Evolutionary conservation across 2,888 invertebrate species (phyloP).

Genomic region (Creontiades dilutus): DNA sequence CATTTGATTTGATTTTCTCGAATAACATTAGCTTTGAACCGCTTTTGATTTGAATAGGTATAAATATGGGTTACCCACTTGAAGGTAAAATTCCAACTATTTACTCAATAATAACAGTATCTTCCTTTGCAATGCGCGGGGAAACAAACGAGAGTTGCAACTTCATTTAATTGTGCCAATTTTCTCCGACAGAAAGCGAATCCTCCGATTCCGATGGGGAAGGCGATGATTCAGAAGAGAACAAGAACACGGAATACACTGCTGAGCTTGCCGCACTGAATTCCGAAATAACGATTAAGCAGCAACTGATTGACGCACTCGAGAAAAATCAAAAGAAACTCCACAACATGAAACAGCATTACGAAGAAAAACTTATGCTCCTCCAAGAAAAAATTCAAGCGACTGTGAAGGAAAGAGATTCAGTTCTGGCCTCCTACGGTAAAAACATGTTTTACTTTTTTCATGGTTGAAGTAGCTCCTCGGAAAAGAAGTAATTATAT

Average conservation of each 20-base stretch:
- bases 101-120: no score
- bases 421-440: constrained; percentile 85
- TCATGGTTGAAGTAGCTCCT: no score
- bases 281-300: constrained; percentile 96
- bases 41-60: no score
- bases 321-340: constrained; percentile 93
- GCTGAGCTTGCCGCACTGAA: constrained; percentile 93
- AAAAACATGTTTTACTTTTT: constrained; percentile 74
- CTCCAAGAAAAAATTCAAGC: constrained; percentile 91
- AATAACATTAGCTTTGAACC: no score
- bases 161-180: no score
- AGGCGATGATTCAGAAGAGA: constrained; percentile 74
- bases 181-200: constrained; percentile 78
- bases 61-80: no score
- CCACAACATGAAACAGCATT: constrained; percentile 91
- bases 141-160: no score
- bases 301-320: constrained; percentile 94
- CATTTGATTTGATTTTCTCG: no score
- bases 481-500: no score
- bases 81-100: no score
- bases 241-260: constrained; percentile 80
- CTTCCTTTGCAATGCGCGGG: no score
- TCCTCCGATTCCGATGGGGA: constrained; percentile 79
- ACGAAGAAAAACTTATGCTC: constrained; percentile 93
- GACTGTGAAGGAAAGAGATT: constrained; percentile 94